Percentiles rank a stretch among this genome's conserved stretches.
Conservation (phyloP, 2,888 invertebrate genomes). For the Patella caerulea region DNA sequence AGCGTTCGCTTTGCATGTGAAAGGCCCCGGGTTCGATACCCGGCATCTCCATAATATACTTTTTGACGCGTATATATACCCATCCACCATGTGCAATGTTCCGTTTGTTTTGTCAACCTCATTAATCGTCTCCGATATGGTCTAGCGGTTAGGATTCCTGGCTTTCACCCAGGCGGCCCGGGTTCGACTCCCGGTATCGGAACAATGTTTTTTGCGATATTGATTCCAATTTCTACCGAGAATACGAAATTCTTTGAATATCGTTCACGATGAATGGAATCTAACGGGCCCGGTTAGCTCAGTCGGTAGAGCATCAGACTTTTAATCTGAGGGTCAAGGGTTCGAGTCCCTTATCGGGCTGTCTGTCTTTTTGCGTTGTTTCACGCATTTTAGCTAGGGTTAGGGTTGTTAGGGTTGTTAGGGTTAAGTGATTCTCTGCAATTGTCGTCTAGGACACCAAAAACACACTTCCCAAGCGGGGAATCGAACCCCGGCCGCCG, state of each 20-base stretch:
- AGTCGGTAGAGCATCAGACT: conserved; percentile 24
- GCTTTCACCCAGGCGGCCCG: conserved; percentile 13
- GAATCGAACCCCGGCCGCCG: too few relatives aligned
- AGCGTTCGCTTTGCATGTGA: conserved; percentile 48
- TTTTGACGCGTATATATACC: not conserved
- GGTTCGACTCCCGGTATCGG: conserved; percentile 13
- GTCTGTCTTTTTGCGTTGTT: too few relatives aligned
- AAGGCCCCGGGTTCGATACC: conserved; percentile 49
- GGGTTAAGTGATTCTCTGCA: too few relatives aligned
- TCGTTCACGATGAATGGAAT: too few relatives aligned
- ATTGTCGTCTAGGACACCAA: too few relatives aligned
- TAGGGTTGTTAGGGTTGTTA: not conserved
- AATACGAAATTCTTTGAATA: too few relatives aligned
- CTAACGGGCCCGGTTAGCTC: conserved; percentile 18
- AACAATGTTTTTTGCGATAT: not conserved
- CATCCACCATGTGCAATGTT: too few relatives aligned
- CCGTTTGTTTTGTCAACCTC: too few relatives aligned
- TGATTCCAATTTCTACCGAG: too few relatives aligned
- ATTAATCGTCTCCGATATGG: conserved; percentile 1
- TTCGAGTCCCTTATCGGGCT: conserved; percentile 35
- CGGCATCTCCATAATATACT: conserved; percentile 36
- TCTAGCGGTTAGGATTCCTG: conserved; percentile 11
- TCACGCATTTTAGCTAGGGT: too few relatives aligned
- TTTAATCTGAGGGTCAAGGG: conserved; percentile 38
- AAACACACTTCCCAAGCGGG: too few relatives aligned